Conservation (phyloP, 2,888 invertebrate genomes). For the Latrodectus hesperus region DNA sequence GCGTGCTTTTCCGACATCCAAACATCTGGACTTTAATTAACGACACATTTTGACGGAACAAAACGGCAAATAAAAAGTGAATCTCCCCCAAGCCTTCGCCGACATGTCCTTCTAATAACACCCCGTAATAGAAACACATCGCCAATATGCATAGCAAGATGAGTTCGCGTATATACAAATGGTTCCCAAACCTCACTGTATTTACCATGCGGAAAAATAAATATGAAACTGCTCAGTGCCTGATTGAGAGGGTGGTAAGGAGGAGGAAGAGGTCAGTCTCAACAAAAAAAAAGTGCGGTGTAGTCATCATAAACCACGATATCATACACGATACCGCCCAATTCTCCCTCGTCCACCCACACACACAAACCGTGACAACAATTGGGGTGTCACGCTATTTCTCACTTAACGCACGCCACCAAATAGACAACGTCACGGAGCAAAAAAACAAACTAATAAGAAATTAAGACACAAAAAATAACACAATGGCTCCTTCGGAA, state of each 20-base stretch:
- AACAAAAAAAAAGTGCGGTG: constrained; percentile 12
- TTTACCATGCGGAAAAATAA: constrained; percentile 44
- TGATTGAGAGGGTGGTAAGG: background rate
- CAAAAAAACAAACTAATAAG: constrained; percentile 25
- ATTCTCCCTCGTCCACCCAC: background rate
- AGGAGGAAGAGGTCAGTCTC: background rate
- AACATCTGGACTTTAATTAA: too few species aligned
- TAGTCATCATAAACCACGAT: constrained; percentile 27
- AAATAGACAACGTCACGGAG: constrained; percentile 12
- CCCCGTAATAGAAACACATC: background rate
- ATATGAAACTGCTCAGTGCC: constrained; percentile 36
- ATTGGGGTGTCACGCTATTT: constrained; percentile 64
- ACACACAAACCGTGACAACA: constrained; percentile 58
- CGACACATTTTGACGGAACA: too few species aligned
- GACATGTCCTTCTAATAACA: background rate
- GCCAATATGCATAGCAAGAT: background rate
- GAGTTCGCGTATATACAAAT: constrained; percentile 12
- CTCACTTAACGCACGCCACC: constrained; percentile 51
- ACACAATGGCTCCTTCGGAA: constrained; percentile 1
- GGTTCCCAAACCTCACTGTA: constrained; percentile 17
- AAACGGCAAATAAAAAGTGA: too few species aligned
- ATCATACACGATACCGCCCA: constrained; percentile 10
- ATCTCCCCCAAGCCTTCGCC: background rate
- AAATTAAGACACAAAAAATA: constrained; percentile 33
- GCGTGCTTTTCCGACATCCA: too few species aligned